Evolutionary conservation across 30 jellyfish, hydroid and myxozoan species (phyloP), one percentile per base, ranked within the genome.

Genomic region (Clytia hemisphaerica): DNA sequence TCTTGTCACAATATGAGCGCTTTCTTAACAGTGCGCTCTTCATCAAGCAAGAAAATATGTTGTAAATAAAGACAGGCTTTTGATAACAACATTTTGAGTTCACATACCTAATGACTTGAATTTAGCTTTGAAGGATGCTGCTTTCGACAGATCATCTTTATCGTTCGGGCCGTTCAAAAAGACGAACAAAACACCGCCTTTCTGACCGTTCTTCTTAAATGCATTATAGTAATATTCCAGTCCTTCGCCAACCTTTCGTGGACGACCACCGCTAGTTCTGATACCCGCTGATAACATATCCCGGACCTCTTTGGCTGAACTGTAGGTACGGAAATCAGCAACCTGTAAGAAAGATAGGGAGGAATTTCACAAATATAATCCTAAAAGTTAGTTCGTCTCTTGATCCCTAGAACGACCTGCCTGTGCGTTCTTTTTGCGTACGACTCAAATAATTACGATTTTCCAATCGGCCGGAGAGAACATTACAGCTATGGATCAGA

Each of bases 211-310:
- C 82, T 37, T 61, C 74, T 88, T 49, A 88, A 55, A 79, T 62
- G 63, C 58, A 30, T 88, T 78, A 73, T 88, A 88, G 49, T 79
- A 88, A 45, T 66, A 60, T 70, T 88, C 92, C 14, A 88, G 60
- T 26, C 93, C 97, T 58, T 88, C 97, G 5, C 97, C 97, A 7
- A 88, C 62, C 58, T 70, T 79, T 54, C 97, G 60, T n/a, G n/a
- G n/a, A n/a, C n/a, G n/a, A 31, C 94, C 94, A 37, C 61, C 87
- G 33, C 69, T 45, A 7, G 53, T 26, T 5, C 85, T 45, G 30
- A 55, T 45, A 15, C 79, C 61, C 9, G 67, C 71, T 45, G 51
- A 47, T 65, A 94, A 88, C 10, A 63, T 83, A 2, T 77, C 77
- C 51, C 75, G 73, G 9, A 88, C 28, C 47, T 88, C 83, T 4